phyloP scores from a whole-genome alignment of 1,140 invertebrate genomes.

The Dysdera silvatica region DNA sequence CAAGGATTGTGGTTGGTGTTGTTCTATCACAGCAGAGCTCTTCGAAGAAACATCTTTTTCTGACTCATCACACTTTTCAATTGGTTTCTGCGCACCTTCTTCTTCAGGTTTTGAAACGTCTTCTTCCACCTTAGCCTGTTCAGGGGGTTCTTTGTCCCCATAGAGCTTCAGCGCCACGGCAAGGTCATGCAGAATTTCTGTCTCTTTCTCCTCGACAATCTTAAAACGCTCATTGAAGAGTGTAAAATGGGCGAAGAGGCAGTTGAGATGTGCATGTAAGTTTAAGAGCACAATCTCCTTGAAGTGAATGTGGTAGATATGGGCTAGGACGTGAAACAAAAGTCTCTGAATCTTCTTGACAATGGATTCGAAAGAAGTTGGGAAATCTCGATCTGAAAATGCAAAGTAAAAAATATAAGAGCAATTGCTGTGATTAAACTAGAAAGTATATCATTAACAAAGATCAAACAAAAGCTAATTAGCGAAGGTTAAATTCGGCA shows the following conservation, averaged over 20 bases:
- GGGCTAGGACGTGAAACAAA: constrained; percentile 94
- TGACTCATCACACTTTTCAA: not conserved
- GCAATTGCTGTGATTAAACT: too few relatives aligned
- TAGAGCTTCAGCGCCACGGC: constrained; percentile 36
- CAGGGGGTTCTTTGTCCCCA: too few relatives aligned
- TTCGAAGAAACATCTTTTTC: not conserved
- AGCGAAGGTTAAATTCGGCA: too few relatives aligned
- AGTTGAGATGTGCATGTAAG: constrained; percentile 88
- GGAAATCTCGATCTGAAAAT: constrained; percentile 81
- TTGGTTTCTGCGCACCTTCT: not conserved
- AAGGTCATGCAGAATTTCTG: constrained; percentile 74
- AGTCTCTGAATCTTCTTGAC: constrained; percentile 92
- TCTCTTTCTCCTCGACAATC: constrained; percentile 90
- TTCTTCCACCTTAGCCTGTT: too few relatives aligned
- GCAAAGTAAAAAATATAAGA: constrained; percentile 26
- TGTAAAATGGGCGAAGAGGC: constrained; percentile 92
- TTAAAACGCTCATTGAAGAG: constrained; percentile 75
- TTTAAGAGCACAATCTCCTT: constrained; percentile 83
- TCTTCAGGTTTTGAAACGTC: too few relatives aligned
- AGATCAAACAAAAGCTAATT: too few relatives aligned
- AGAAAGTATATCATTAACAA: too few relatives aligned
- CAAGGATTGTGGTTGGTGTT: not conserved
- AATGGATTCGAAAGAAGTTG: constrained; percentile 83
- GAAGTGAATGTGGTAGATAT: constrained; percentile 96
- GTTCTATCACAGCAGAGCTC: not conserved